Evolutionary conservation across 2,888 invertebrate species (phyloP), one percentile per base, ranked within the genome.

Genomic region (Cephus nigrinus): DNA sequence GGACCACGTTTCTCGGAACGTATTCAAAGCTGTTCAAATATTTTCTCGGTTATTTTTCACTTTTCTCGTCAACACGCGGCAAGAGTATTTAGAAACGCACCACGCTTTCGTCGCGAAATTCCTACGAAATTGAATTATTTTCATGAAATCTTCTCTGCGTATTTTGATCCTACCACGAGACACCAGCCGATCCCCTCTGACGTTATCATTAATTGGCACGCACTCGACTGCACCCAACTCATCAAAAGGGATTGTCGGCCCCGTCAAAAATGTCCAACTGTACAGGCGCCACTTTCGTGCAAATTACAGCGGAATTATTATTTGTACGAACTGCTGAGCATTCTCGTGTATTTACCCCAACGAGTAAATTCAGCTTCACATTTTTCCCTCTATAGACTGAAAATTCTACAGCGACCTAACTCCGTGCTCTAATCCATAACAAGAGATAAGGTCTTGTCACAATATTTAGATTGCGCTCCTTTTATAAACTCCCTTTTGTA

Each of bases 141-240:
- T 55, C 55, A 23, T 55, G 23, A 55, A 55, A 55, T 23, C 55
- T 23, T 55, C 55, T 55, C 55, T 23, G 23, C 9, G 55, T 55
- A 23, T 55, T 55, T 55, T 55, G 55, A 55, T 55, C 55, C 55
- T 55, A 55, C 23, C 1, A 9, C 23, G 23, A 55, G 55, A 23
- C 23, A 23, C 55, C 55, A 23, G 23, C 55, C 74, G 77, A 77
- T 72, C 78, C 75, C 73, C 68, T 72, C 31, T 34, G 78, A 78
- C 83, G 84, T 86, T 86, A 86, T 86, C 86, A 86, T 84, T 81
- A 84, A 83, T 75, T 82, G 84, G 85, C 87, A 86, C 87, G 84
- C 86, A 84, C 84, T 86, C 84, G 83, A 85, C 84, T 80, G 82
- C 81, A 84, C 83, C 84, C 81, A 80, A 83, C 86, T 84, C 84